phyloP scores from a whole-genome alignment of 2,797 vertebrate species.

The Trachops cirrhosus region DNA sequence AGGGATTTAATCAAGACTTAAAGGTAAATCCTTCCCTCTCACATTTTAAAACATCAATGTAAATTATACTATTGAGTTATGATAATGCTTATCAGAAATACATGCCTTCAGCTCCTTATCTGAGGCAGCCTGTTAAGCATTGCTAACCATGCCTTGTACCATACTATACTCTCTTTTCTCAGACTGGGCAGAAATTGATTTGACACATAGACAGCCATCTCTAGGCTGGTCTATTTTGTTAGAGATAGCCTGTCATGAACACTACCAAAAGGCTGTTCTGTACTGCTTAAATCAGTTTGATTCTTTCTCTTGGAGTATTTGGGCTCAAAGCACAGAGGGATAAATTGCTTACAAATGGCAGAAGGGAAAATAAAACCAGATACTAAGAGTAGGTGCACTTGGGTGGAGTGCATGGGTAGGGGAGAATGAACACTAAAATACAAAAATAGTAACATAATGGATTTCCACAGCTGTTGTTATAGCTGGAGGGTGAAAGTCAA shows the following conservation, averaged over 20 bases:
- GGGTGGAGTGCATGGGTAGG: neutral
- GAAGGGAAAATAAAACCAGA: conserved; percentile 25
- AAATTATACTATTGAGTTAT: conserved; percentile 15
- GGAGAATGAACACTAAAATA: conserved; percentile 16
- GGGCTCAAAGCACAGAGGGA: neutral
- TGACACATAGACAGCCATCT: neutral
- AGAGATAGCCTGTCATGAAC: neutral
- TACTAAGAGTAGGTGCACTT: neutral
- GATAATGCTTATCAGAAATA: neutral
- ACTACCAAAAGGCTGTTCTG: neutral
- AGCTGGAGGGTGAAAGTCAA: neutral
- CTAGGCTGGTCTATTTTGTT: neutral
- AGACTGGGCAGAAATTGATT: neutral
- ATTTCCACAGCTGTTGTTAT: neutral
- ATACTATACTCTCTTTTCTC: neutral
- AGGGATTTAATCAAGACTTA: conserved; percentile 31
- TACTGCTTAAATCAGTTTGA: neutral
- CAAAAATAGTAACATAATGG: neutral
- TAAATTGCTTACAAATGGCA: neutral
- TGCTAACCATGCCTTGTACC: neutral
- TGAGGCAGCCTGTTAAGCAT: neutral
- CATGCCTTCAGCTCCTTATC: neutral
- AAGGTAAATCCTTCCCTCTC: conserved; percentile 13
- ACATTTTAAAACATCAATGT: neutral
- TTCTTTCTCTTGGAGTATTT: neutral